phyloP scores from a whole-genome alignment of 2,113 vertebrate genomes.

The Motacilla tschutschensis region DNA sequence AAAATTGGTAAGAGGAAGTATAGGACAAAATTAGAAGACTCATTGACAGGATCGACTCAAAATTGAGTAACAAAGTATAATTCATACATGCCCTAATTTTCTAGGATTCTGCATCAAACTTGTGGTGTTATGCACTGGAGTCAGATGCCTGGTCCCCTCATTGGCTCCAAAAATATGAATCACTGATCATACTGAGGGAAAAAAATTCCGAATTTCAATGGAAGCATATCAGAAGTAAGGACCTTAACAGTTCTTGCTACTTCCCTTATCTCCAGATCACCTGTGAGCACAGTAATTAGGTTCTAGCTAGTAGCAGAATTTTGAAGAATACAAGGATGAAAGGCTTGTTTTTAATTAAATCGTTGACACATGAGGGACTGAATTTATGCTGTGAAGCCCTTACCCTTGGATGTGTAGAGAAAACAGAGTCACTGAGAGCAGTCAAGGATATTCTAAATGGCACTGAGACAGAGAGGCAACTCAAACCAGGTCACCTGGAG shows the following conservation, averaged over 20 bases:
- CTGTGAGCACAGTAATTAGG: not conserved
- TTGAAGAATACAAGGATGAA: not conserved
- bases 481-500: not conserved
- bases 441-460: not conserved
- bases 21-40: not conserved
- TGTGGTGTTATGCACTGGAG: not conserved
- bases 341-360: not conserved
- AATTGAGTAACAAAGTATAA: not conserved
- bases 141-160: not conserved
- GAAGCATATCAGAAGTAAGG: not conserved
- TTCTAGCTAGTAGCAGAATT: not conserved
- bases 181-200: not conserved
- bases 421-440: not conserved
- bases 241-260: not conserved
- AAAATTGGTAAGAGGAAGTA: not conserved
- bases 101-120: not conserved
- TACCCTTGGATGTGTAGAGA: not conserved
- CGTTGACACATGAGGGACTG: not conserved
- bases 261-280: not conserved
- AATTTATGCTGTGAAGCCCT: not conserved
- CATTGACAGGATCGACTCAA: not conserved
- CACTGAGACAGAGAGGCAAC: not conserved
- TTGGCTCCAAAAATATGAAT: not conserved
- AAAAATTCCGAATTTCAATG: not conserved
- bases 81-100: rapidly evolving